A percentile compares a stretch with the other conserved stretches of the same genome.
phyloP scores from a whole-genome alignment of 2,113 vertebrate genomes.

The Gopherus evgoodei region DNA sequence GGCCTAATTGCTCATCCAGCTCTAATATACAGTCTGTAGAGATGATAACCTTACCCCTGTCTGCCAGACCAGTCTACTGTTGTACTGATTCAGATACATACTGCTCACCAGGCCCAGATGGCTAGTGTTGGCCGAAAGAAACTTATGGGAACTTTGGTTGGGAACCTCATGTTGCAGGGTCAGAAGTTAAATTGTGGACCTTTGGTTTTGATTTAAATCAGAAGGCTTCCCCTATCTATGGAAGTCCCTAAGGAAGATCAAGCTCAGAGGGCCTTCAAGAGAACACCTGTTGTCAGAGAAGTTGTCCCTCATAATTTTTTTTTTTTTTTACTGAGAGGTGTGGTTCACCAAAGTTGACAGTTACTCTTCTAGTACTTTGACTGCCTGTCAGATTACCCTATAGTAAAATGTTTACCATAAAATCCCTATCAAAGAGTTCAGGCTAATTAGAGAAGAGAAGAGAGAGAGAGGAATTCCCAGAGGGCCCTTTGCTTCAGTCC shows the following conservation, averaged over 20 bases:
- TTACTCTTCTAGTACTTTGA: not conserved
- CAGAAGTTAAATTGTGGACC: not conserved
- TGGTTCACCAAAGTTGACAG: not conserved
- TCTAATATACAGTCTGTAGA: not conserved
- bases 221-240: not conserved
- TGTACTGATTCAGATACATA: not conserved
- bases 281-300: not conserved
- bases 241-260: not conserved
- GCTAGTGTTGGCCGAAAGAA: not conserved
- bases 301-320: not conserved
- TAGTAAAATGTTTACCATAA: not conserved
- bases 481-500: not conserved
- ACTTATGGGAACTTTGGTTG: slow-evolving; percentile 50
- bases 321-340: not conserved
- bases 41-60: not conserved
- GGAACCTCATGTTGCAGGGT: not conserved
- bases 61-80: not conserved
- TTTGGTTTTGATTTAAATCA: not conserved
- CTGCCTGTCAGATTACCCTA: not conserved
- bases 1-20: not conserved
- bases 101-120: not conserved
- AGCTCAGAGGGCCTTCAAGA: not conserved
- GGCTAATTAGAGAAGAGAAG: not conserved
- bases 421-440: not conserved
- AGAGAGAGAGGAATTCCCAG: not conserved